A percentile compares a stretch with the other conserved stretches of the same genome.
Conservation (phyloP, 2,113 vertebrate species). For the cat (Felis catus) region F.catus_Fca126_mat1.0 CM031426.1:27327001-27327500, state of each 20-base stretch:
- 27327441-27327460: too few relatives aligned
- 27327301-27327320: too few relatives aligned
- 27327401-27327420: too few relatives aligned
- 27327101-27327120: not conserved
- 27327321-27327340: too few relatives aligned
- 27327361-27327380: too few relatives aligned
- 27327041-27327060: not conserved
- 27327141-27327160: not conserved
- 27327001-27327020: not conserved
- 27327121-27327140: not conserved
- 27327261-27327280: not conserved
- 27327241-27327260: not conserved
- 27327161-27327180: not conserved
- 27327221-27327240: not conserved
- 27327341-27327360: too few relatives aligned
- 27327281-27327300: not conserved
- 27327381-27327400: too few relatives aligned
- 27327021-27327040: not conserved
- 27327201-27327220: not conserved
- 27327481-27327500: too few relatives aligned
- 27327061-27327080: not conserved
- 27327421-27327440: too few relatives aligned
- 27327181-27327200: slow-evolving; percentile 34
- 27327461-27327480: too few relatives aligned
- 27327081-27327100: not conserved